phyloP scores from a whole-genome alignment of 2,888 invertebrate species.

The Litoditis marina region DNA sequence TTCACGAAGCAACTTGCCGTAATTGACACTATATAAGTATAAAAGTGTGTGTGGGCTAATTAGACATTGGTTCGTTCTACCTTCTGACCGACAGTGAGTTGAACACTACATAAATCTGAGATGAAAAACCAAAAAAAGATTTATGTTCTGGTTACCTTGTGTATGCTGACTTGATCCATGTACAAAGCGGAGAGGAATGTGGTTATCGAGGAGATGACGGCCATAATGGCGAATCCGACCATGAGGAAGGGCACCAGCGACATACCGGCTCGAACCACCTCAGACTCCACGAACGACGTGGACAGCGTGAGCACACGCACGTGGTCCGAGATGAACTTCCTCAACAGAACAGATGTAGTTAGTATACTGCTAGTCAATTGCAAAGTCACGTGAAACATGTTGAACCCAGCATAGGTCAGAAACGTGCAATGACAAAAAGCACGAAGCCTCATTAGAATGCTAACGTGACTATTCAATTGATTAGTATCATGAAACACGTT shows the following conservation, averaged over 20 bases:
- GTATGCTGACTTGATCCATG: constrained; percentile 49
- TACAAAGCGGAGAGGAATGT: constrained; percentile 52
- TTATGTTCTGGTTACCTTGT: constrained; percentile 47
- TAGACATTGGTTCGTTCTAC: too few species aligned
- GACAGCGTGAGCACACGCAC: constrained; percentile 51
- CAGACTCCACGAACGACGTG: constrained; percentile 54
- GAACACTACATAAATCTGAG: background rate
- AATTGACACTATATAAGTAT: background rate
- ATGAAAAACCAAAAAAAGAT: background rate
- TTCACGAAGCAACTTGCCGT: too few species aligned
- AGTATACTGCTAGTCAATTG: too few species aligned
- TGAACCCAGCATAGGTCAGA: too few species aligned
- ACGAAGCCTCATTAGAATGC: too few species aligned
- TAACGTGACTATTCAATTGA: too few species aligned
- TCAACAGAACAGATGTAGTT: too few species aligned
- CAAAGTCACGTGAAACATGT: too few species aligned
- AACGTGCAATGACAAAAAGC: too few species aligned
- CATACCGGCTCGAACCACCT: constrained; percentile 52
- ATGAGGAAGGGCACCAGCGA: constrained; percentile 49
- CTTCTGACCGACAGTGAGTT: background rate
- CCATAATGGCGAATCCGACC: constrained; percentile 55
- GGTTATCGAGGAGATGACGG: constrained; percentile 44
- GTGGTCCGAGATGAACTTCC: constrained; percentile 42
- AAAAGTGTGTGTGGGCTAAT: background rate
- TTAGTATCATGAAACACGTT: too few species aligned